Evolutionary conservation across 2,797 vertebrate genomes (phyloP).

Genomic region (Poecilia velifera): DNA sequence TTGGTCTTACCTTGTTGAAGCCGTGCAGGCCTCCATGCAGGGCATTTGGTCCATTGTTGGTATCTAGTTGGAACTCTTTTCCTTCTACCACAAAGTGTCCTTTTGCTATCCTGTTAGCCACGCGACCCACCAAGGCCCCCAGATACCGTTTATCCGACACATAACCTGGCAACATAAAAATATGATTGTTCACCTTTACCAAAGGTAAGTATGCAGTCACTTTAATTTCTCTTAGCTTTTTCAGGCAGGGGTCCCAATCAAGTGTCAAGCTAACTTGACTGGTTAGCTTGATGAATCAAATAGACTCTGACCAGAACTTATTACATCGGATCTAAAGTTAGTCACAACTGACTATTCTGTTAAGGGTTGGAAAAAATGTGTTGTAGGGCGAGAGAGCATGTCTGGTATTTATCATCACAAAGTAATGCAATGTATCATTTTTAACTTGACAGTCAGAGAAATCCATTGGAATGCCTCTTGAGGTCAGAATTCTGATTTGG

Average conservation of each 20-base stretch:
- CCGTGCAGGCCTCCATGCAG: constrained; percentile 90
- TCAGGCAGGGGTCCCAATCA: too few relatives aligned
- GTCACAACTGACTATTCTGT: background rate
- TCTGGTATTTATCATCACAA: background rate
- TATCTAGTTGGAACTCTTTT: constrained; percentile 83
- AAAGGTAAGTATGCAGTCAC: background rate
- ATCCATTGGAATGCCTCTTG: background rate
- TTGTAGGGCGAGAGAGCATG: background rate
- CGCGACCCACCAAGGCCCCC: constrained; percentile 89
- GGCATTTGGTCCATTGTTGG: constrained; percentile 91
- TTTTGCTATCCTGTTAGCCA: constrained; percentile 90
- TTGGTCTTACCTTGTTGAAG: constrained; percentile 88
- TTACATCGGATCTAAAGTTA: background rate
- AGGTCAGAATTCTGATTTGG: background rate
- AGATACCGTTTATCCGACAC: constrained; percentile 87
- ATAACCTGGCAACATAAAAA: constrained; percentile 82
- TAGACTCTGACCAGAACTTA: background rate
- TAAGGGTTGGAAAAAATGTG: background rate
- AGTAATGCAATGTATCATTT: background rate
- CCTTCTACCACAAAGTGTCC: constrained; percentile 85
- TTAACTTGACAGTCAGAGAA: background rate
- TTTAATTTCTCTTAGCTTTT: background rate
- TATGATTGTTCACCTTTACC: background rate
- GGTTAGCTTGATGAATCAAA: background rate
- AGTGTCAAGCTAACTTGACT: background rate